Conservation (phyloP, 1,140 invertebrate species). For the Teleopsis dalmanni region DNA sequence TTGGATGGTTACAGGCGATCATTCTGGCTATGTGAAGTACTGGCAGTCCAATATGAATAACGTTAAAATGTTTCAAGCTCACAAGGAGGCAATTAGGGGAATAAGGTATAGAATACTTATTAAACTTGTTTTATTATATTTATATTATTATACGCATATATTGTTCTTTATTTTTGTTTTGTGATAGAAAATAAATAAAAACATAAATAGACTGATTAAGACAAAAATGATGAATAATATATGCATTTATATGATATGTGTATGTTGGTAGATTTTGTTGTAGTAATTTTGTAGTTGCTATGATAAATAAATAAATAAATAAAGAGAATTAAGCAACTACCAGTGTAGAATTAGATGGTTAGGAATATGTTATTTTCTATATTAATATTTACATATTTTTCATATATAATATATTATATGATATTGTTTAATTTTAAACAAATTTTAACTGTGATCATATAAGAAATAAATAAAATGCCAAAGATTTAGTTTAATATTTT, state of each 20-base stretch:
- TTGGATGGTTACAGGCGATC: conserved; percentile 99
- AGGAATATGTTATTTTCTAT: too few species aligned
- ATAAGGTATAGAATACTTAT: conserved; percentile 71
- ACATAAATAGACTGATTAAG: not conserved
- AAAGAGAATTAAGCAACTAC: too few species aligned
- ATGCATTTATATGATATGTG: not conserved
- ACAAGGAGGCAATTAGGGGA: conserved; percentile 98
- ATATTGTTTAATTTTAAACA: too few species aligned
- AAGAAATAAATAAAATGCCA: too few species aligned
- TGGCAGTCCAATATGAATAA: conserved; percentile 99
- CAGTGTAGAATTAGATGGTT: too few species aligned
- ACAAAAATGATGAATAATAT: conserved; percentile 5
- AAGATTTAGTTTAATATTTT: too few species aligned
- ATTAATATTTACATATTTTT: too few species aligned
- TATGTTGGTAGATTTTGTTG: conserved; percentile 1
- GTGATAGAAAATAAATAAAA: conserved; percentile 4
- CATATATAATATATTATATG: too few species aligned
- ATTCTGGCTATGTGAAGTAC: conserved; percentile 98
- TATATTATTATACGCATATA: conserved; percentile 3
- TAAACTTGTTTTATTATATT: conserved; percentile 15
- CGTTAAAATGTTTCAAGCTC: conserved; percentile 99
- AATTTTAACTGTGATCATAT: too few species aligned
- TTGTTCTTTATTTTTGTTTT: conserved; percentile 2
- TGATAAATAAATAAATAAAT: not conserved
- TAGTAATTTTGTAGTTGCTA: too few species aligned